phyloP scores from a whole-genome alignment of 2,113 vertebrate species.

The Caloenas nicobarica region DNA sequence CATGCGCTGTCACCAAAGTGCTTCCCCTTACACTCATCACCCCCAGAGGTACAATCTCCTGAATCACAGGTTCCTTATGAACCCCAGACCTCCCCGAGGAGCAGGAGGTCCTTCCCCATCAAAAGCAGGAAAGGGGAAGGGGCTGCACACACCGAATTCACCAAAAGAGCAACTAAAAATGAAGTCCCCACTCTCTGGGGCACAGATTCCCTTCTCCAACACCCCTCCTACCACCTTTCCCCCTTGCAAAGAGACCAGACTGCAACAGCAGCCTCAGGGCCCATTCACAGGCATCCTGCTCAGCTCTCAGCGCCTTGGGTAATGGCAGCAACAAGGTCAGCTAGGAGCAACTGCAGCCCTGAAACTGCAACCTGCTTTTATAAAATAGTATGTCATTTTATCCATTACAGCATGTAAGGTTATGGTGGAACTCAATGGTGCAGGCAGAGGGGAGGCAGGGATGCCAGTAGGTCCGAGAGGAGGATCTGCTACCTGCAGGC shows the following conservation, averaged over 20 bases:
- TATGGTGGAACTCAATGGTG: not conserved
- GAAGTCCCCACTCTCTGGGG: not conserved
- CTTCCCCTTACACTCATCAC: not conserved
- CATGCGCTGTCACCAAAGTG: not conserved
- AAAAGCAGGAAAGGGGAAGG: not conserved
- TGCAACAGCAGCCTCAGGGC: not conserved
- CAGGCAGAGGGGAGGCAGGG: not conserved
- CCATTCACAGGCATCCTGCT: not conserved
- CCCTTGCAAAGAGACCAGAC: not conserved
- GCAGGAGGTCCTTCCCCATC: not conserved
- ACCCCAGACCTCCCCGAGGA: not conserved
- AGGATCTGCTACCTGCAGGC: rapidly evolving
- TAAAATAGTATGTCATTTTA: not conserved
- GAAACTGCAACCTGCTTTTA: not conserved
- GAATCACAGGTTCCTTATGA: not conserved
- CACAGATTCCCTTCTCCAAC: not conserved
- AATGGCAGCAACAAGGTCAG: not conserved
- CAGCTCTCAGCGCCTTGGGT: not conserved
- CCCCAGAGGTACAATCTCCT: not conserved
- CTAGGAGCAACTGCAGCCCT: not conserved
- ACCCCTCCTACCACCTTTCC: not conserved
- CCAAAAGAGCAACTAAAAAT: not conserved
- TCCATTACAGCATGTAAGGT: not conserved
- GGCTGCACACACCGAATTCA: not conserved
- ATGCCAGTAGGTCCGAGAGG: not conserved